Conservation (phyloP, 2,113 vertebrate species). For the Pithys albifrons region DNA sequence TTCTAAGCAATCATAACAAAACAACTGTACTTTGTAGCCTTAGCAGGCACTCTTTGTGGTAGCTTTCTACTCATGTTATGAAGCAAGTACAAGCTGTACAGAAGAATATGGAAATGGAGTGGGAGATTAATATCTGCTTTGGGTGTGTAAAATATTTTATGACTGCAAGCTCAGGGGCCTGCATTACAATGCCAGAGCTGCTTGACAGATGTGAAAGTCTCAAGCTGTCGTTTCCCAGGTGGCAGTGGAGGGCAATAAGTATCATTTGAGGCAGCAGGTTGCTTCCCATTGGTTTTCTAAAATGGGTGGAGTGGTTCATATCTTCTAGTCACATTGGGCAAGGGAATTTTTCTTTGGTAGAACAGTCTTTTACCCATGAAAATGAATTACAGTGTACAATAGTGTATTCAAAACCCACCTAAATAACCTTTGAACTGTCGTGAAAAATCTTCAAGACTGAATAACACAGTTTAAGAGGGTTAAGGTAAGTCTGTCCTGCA, state of each 20-base stretch:
- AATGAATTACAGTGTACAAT: neutral
- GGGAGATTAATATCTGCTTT: constrained; percentile 6
- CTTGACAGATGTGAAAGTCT: constrained; percentile 28
- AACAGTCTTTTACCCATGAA: neutral
- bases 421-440: neutral
- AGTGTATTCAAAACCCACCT: neutral
- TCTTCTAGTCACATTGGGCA: neutral
- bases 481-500: neutral
- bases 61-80: neutral
- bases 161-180: neutral
- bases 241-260: neutral
- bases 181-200: neutral
- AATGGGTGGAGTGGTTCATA: neutral
- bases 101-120: neutral
- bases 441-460: neutral
- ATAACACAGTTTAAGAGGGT: neutral
- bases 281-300: neutral
- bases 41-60: neutral
- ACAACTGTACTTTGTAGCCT: neutral
- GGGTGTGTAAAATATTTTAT: constrained; percentile 21
- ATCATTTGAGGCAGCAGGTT: neutral
- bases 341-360: neutral
- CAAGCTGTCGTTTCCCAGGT: constrained; percentile 21
- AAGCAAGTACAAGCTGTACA: neutral
- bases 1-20: constrained; percentile 32